Evolutionary conservation across 2,888 invertebrate genomes (phyloP).

Genomic region (Leucophenga montana): DNA sequence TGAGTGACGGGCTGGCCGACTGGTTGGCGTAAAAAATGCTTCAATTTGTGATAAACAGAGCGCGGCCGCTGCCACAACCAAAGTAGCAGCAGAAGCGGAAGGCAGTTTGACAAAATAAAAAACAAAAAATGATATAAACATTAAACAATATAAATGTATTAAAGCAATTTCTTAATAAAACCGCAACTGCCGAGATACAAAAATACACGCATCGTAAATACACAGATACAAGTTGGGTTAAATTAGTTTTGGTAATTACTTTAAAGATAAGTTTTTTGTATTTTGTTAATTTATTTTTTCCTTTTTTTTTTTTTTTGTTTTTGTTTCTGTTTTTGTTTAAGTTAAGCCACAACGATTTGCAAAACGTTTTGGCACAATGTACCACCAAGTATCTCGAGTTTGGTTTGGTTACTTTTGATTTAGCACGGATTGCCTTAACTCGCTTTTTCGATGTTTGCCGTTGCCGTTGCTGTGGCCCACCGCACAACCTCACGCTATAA

Average conservation of each 20-base stretch:
- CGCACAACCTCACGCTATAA: constrained; percentile 54
- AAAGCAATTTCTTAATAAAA: not conserved
- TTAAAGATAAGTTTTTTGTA: not conserved
- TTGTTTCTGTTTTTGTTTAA: not conserved
- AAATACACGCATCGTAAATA: not conserved
- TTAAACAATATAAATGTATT: not conserved
- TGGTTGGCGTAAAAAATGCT: constrained; percentile 10
- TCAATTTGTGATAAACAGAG: constrained; percentile 60
- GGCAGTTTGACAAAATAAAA: too few species aligned
- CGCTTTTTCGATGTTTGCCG: not conserved
- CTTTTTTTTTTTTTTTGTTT: not conserved
- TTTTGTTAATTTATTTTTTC: not conserved
- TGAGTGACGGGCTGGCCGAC: too few species aligned
- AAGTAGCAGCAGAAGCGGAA: too few species aligned
- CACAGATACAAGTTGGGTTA: not conserved
- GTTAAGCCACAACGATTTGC: too few species aligned
- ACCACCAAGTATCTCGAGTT: too few species aligned
- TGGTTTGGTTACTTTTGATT: too few species aligned
- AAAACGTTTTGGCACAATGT: too few species aligned
- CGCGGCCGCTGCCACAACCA: constrained; percentile 44
- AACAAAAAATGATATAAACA: not conserved
- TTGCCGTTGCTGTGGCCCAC: constrained; percentile 38
- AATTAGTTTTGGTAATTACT: too few species aligned
- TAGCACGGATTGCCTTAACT: not conserved
- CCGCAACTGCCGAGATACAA: not conserved